These are phyloP conservation scores for Protobothrops flavoviridis DNA, from an alignment of 2,113 vertebrate species.

Conservation along the genomic window DNA sequence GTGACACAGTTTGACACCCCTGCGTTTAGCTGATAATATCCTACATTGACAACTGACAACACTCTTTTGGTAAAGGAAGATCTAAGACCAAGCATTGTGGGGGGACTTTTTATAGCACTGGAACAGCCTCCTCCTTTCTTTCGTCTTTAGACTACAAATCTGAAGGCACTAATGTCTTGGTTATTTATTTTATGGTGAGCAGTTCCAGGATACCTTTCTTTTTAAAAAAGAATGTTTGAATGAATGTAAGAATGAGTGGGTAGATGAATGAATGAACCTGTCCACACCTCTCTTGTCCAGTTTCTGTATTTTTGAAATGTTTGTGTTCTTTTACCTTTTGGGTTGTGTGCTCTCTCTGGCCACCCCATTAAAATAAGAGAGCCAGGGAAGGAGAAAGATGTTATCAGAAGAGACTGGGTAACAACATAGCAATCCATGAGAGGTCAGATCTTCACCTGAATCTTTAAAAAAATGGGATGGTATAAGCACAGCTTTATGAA, in stretches of 20 bases:
- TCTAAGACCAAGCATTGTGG: too few relatives aligned
- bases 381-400: background rate
- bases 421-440: background rate
- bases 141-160: background rate
- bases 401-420: background rate
- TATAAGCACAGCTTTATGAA: constrained; percentile 12
- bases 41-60: background rate
- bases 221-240: too few relatives aligned
- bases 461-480: background rate
- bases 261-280: background rate
- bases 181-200: background rate
- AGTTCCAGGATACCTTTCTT: background rate
- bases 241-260: too few relatives aligned
- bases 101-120: too few relatives aligned
- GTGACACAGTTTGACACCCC: too few relatives aligned
- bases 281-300: background rate
- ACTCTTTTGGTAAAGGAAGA: too few relatives aligned
- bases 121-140: too few relatives aligned
- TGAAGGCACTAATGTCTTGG: background rate
- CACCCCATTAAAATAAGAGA: background rate
- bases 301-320: background rate
- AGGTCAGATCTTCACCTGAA: constrained; percentile 3
- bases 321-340: background rate
- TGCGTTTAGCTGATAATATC: background rate
- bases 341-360: background rate